Conservation (phyloP, 2,888 invertebrate genomes). For the Blomia tropicalis region DNA sequence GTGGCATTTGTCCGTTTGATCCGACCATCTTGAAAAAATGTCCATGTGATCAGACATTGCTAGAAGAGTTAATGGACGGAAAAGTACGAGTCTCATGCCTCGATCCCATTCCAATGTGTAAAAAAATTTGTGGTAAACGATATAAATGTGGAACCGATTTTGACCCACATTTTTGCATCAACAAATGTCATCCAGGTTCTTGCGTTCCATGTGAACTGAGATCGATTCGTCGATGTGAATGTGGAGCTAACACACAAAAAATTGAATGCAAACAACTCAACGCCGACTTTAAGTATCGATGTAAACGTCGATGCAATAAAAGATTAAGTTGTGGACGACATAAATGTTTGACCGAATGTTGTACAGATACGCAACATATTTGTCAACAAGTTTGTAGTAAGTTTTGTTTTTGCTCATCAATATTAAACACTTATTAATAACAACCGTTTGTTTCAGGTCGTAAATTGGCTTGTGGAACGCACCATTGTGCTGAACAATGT, state of each 20-base stretch:
- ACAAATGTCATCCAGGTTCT: constrained; percentile 50
- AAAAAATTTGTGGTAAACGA: constrained; percentile 27
- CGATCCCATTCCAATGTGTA: constrained; percentile 55
- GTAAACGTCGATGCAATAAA: constrained; percentile 77
- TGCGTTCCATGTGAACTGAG: constrained; percentile 62
- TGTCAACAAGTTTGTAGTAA: constrained; percentile 57
- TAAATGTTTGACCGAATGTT: constrained; percentile 75
- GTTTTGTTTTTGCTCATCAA: background rate
- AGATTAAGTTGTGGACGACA: constrained; percentile 44
- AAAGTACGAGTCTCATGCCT: constrained; percentile 48
- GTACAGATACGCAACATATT: constrained; percentile 66
- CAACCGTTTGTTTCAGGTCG: constrained; percentile 40
- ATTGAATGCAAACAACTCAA: constrained; percentile 56
- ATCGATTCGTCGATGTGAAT: constrained; percentile 62
- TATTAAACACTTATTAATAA: constrained; percentile 30
- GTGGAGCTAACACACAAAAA: constrained; percentile 66
- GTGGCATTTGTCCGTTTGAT: constrained; percentile 47
- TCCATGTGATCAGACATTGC: constrained; percentile 54
- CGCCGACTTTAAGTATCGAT: constrained; percentile 46
- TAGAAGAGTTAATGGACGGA: constrained; percentile 32
- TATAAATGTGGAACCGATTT: constrained; percentile 36
- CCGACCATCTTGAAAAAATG: constrained; percentile 50
- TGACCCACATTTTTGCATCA: constrained; percentile 52
- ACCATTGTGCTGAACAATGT: constrained; percentile 70
- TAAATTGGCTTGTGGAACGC: constrained; percentile 65